Percentiles rank a stretch among this genome's conserved stretches.
These are phyloP conservation scores for Polypterus senegalus DNA, from an alignment of 2,113 vertebrate species.

Conservation along the genomic window DNA sequence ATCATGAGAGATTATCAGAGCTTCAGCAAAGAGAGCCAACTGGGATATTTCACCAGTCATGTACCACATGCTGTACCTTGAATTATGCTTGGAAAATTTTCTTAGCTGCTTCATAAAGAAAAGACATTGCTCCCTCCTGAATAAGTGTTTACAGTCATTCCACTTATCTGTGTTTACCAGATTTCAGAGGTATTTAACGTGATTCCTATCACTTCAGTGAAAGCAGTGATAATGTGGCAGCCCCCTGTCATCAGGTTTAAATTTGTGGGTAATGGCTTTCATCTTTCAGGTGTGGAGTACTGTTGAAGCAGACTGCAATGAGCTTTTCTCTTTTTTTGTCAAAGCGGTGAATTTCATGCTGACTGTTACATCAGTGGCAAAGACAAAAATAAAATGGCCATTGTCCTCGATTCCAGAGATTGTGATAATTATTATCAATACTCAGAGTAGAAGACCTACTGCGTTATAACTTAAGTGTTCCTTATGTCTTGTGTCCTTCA, in stretches of 20 bases:
- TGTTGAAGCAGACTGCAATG: constrained; percentile 3
- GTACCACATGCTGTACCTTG: constrained; percentile 22
- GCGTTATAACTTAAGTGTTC: too few species aligned
- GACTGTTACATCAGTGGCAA: neutral
- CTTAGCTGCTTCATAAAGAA: constrained; percentile 3
- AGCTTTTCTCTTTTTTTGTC: constrained; percentile 5
- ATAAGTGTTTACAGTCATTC: constrained; percentile 25
- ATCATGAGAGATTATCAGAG: constrained; percentile 23
- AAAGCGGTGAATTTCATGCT: neutral
- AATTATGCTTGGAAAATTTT: constrained; percentile 30
- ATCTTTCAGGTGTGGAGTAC: neutral
- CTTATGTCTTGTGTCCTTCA: too few species aligned
- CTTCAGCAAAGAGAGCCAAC: constrained; percentile 16
- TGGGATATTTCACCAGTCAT: constrained; percentile 21
- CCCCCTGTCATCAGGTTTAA: constrained; percentile 26
- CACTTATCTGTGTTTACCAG: constrained; percentile 56
- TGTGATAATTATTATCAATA: too few species aligned
- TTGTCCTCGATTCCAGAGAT: too few species aligned
- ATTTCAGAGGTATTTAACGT: constrained; percentile 34
- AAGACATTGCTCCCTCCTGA: constrained; percentile 32
- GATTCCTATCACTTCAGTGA: constrained; percentile 29
- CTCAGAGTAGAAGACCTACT: too few species aligned
- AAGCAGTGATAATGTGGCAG: constrained; percentile 28
- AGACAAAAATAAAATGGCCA: too few species aligned
- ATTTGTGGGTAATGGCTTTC: neutral